Evolutionary conservation across 2,797 vertebrate species (phyloP).

Genomic region (Pteropus rufus): DNA sequence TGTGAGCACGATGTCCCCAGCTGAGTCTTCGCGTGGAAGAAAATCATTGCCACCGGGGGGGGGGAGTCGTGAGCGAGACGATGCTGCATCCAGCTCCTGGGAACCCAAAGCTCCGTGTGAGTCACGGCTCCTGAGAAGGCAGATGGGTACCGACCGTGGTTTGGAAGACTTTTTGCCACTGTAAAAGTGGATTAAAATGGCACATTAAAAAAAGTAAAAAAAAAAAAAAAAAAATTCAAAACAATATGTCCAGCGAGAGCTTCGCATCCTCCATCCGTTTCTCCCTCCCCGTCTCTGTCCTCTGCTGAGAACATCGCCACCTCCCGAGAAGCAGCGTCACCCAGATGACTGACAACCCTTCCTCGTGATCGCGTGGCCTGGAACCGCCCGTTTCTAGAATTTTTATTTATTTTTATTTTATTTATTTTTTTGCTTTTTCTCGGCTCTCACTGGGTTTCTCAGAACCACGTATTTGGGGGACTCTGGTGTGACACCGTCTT

Average conservation of each 20-base stretch:
- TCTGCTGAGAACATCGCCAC: fast-evolving
- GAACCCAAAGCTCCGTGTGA: too few relatives aligned
- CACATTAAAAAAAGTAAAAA: background rate
- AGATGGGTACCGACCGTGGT: background rate
- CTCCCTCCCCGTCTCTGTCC: fast-evolving
- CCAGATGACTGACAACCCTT: too few relatives aligned
- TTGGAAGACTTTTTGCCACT: background rate
- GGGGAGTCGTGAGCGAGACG: background rate
- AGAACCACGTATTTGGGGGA: background rate
- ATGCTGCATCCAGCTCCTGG: too few relatives aligned
- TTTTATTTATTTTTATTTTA: background rate
- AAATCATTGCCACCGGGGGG: background rate
- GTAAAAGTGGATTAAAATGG: background rate
- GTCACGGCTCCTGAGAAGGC: background rate
- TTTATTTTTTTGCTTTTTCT: background rate
- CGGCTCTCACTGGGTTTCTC: background rate
- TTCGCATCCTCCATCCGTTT: background rate
- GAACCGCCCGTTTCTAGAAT: background rate
- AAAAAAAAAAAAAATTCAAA: background rate
- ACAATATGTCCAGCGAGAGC: background rate
- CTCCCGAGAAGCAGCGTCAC: too few relatives aligned
- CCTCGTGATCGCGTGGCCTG: too few relatives aligned
- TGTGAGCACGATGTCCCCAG: background rate
- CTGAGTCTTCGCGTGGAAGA: background rate
- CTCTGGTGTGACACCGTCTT: fast-evolving